A percentile compares a stretch with the other conserved stretches of the same genome.
Evolutionary conservation across 2,797 vertebrate genomes (phyloP).

Genomic region (Sebastes minor): DNA sequence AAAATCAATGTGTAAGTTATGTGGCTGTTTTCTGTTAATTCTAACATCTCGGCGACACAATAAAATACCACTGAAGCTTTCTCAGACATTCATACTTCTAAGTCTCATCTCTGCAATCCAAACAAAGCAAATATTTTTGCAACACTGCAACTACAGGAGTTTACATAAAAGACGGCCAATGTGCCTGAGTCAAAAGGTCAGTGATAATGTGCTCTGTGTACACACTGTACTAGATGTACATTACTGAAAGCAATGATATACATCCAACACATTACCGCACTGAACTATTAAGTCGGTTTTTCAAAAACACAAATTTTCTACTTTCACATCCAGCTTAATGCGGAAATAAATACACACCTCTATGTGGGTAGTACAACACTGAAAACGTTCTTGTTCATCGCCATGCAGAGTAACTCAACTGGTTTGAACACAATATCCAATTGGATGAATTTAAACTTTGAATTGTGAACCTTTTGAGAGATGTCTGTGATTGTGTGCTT

Average conservation of each 20-base stretch:
- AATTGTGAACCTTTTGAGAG: not conserved
- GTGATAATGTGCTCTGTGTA: not conserved
- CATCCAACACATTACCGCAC: not conserved
- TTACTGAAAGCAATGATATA: not conserved
- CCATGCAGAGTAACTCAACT: not conserved
- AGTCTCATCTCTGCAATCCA: not conserved
- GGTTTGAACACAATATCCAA: not conserved
- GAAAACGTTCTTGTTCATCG: not conserved
- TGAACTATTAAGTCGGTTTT: not conserved
- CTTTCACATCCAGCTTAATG: not conserved
- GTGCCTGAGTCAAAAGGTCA: not conserved
- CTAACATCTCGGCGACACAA: not conserved
- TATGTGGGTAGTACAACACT: not conserved
- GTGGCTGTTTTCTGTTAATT: not conserved
- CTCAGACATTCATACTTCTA: not conserved
- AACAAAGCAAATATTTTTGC: conserved; percentile 1
- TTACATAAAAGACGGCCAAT: not conserved
- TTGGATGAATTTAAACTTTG: not conserved
- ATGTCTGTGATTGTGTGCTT: not conserved
- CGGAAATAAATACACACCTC: not conserved
- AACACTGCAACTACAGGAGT: not conserved
- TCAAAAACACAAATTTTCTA: not conserved
- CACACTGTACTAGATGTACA: not conserved
- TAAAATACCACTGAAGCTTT: not conserved
- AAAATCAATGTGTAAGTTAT: not conserved